These are phyloP conservation scores for Spinus pinus DNA, from an alignment of 2,797 vertebrate genomes.

Conservation along the genomic window DNA sequence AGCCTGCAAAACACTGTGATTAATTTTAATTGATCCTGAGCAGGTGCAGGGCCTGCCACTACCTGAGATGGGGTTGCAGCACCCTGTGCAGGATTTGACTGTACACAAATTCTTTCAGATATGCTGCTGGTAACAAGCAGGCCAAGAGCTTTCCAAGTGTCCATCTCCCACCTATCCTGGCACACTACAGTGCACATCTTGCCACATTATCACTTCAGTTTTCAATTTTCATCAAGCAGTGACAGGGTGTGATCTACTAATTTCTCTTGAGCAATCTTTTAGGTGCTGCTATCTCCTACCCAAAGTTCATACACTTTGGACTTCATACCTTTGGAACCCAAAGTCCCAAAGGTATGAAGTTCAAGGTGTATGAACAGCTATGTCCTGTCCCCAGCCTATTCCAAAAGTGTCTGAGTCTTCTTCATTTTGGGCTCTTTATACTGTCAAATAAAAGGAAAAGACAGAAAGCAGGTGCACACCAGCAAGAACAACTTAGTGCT, in stretches of 20 bases:
- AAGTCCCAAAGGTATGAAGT: not conserved
- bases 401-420: not conserved
- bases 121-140: not conserved
- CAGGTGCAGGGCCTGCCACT: not conserved
- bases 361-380: not conserved
- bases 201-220: not conserved
- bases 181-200: not conserved
- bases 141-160: not conserved
- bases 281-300: not conserved
- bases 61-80: fast-evolving
- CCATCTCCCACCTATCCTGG: not conserved
- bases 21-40: not conserved
- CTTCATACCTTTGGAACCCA: too few species aligned
- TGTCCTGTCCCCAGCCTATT: not conserved
- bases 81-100: not conserved
- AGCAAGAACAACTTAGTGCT: not conserved
- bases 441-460: not conserved
- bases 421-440: not conserved
- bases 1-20: not conserved
- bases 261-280: not conserved
- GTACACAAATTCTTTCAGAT: fast-evolving
- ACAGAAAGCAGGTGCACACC: fast-evolving
- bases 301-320: not conserved
- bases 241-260: not conserved
- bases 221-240: not conserved